Percentiles rank a stretch among this genome's conserved stretches.
Conservation (phyloP, 2,888 invertebrate genomes). For the Cephus sareptanus region DNA sequence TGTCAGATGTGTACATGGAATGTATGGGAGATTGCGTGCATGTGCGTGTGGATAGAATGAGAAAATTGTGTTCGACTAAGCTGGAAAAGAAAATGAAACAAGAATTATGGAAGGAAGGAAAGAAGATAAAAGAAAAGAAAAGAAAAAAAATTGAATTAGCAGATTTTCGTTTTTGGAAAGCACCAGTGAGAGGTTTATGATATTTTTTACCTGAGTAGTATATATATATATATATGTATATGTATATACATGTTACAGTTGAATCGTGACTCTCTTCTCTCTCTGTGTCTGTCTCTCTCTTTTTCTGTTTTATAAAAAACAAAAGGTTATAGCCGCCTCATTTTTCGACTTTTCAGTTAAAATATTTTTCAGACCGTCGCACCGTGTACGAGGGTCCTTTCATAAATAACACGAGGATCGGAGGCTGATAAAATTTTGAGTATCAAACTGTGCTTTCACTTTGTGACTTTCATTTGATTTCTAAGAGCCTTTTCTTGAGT, state of each 20-base stretch:
- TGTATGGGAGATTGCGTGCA: constrained; percentile 12
- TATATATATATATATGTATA: too few species aligned
- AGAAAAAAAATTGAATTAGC: constrained; percentile 24
- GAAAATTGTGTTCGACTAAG: neutral
- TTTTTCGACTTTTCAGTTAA: neutral
- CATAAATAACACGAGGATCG: neutral
- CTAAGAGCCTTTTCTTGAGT: neutral
- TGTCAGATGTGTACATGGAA: constrained; percentile 15
- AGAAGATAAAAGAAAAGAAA: constrained; percentile 16
- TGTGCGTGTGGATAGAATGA: neutral
- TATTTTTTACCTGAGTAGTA: constrained; percentile 40
- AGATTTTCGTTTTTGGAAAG: constrained; percentile 26
- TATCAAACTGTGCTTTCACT: neutral
- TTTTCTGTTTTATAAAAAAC: neutral
- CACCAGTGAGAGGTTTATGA: constrained; percentile 40
- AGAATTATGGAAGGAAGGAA: constrained; percentile 16
- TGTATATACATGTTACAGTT: neutral
- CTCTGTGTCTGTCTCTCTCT: neutral
- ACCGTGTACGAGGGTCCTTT: neutral
- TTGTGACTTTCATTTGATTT: neutral
- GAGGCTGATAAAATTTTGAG: neutral
- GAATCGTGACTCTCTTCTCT: neutral
- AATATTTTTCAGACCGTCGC: neutral
- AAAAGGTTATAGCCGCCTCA: neutral
- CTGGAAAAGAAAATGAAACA: constrained; percentile 21